Evolutionary conservation across 1,140 invertebrate species (phyloP).

Genomic region (Eupristina koningsbergeri): DNA sequence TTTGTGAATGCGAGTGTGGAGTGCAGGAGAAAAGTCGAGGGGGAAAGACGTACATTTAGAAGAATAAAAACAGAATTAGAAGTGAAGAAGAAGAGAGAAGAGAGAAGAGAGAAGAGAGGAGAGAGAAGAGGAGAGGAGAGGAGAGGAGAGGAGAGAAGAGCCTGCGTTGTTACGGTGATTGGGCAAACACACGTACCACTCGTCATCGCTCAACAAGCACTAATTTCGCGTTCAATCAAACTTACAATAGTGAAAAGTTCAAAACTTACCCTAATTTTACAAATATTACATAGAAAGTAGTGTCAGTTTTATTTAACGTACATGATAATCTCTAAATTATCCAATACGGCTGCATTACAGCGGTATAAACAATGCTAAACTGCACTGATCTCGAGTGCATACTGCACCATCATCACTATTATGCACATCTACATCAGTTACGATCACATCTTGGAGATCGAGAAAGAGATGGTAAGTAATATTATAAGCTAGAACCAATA

Average conservation of each 20-base stretch:
- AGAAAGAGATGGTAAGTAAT: slow-evolving; percentile 71
- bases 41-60: background rate
- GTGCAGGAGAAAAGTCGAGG: background rate
- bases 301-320: background rate
- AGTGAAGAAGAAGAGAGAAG: background rate
- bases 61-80: background rate
- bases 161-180: background rate
- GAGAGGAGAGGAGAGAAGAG: background rate
- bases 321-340: background rate
- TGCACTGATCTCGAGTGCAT: slow-evolving; percentile 85
- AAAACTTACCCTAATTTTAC: background rate
- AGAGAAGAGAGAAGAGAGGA: background rate
- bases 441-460: slow-evolving; percentile 77
- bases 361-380: slow-evolving; percentile 78
- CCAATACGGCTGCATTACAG: background rate
- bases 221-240: background rate
- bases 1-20: background rate
- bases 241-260: background rate
- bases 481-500: too few relatives aligned
- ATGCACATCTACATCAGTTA: slow-evolving; percentile 80
- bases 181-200: slow-evolving; percentile 9
- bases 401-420: slow-evolving; percentile 83
- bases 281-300: background rate
- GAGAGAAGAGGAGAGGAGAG: background rate
- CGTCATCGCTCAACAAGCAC: background rate